These are phyloP conservation scores for Atethmia centrago DNA, from an alignment of 2,888 invertebrate genomes.

Conservation along the genomic window DNA sequence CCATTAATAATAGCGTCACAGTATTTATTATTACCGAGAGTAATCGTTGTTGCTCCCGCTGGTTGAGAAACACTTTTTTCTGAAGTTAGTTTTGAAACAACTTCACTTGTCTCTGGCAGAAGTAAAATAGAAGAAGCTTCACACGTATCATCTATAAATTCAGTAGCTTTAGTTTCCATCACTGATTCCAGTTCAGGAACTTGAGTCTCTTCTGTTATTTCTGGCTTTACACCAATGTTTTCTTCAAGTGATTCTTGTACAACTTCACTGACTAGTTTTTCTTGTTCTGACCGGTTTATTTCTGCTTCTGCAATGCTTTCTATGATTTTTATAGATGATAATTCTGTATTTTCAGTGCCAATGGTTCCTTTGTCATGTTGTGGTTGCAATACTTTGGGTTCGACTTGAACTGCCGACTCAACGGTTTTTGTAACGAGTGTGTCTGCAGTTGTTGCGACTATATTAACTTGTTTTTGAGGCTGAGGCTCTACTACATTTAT, in stretches of 20 bases:
- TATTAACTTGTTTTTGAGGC: background rate
- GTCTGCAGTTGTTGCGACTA: background rate
- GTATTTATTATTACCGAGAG: conserved; percentile 51
- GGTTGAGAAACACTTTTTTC: conserved; percentile 4
- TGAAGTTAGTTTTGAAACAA: background rate
- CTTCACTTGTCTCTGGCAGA: background rate
- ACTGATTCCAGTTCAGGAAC: background rate
- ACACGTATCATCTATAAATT: background rate
- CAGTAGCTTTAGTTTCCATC: background rate
- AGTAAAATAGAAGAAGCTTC: background rate
- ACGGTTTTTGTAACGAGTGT: background rate
- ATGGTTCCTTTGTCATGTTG: background rate
- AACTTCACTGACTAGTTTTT: background rate
- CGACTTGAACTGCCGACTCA: background rate
- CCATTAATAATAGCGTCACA: conserved; percentile 24
- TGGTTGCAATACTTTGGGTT: background rate
- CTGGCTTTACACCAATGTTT: background rate
- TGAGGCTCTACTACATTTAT: background rate
- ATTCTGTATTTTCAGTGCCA: background rate
- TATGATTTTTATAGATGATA: background rate
- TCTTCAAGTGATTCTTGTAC: background rate
- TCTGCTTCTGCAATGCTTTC: background rate
- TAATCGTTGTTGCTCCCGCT: conserved; percentile 1
- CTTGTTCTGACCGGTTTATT: background rate
- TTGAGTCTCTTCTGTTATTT: background rate